Conservation (phyloP, 2,113 vertebrate species). For the Saguinus midas region DNA sequence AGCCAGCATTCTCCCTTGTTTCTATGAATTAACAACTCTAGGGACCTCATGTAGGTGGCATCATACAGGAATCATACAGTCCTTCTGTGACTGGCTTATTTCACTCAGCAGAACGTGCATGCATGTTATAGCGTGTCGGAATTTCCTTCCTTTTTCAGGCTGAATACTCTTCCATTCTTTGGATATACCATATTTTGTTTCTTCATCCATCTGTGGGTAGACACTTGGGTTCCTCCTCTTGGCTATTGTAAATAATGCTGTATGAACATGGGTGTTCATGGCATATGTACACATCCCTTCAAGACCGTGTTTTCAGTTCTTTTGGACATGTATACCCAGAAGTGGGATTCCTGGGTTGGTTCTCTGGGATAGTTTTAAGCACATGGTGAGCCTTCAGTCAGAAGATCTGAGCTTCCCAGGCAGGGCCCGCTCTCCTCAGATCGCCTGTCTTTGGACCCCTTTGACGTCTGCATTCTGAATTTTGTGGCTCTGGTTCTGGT, state of each 20-base stretch:
- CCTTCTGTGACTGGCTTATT: neutral
- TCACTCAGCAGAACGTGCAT: neutral
- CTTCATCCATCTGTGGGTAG: neutral
- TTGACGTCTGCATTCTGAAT: neutral
- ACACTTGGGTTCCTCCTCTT: neutral
- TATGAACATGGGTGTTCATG: neutral
- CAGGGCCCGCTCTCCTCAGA: neutral
- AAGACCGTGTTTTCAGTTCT: neutral
- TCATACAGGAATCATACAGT: no score
- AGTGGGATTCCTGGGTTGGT: neutral
- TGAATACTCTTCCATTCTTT: neutral
- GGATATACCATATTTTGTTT: neutral
- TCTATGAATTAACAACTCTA: neutral
- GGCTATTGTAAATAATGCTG: neutral
- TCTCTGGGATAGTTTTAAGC: neutral
- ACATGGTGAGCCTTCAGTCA: neutral
- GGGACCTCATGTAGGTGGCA: rapidly evolving
- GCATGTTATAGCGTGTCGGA: neutral
- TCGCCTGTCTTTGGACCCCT: neutral
- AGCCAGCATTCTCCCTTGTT: neutral
- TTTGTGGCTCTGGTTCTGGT: neutral
- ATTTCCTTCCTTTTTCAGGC: neutral
- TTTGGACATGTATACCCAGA: neutral
- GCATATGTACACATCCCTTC: neutral
- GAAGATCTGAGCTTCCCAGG: neutral